Conservation (phyloP, 2,888 invertebrate species). For the Agrotis exclamationis region DNA sequence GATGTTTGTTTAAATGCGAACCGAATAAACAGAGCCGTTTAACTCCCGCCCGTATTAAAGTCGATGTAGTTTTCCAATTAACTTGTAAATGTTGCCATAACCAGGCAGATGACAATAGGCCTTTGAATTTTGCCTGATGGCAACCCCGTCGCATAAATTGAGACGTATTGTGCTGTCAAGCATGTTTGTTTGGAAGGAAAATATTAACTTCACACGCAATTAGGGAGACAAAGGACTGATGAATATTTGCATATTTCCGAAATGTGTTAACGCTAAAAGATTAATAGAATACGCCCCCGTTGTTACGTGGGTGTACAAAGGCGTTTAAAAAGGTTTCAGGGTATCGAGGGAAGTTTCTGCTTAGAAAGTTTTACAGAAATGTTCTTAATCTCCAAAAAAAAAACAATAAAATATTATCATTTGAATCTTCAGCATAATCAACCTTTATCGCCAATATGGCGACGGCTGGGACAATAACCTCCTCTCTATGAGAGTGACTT, state of each 20-base stretch:
- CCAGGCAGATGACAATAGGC: slow-evolving; percentile 56
- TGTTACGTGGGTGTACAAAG: neutral
- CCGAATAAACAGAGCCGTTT: slow-evolving; percentile 68
- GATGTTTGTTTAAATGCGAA: slow-evolving; percentile 65
- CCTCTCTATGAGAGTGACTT: too few species aligned
- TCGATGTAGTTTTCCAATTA: slow-evolving; percentile 77
- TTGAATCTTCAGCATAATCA: neutral
- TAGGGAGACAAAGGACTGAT: slow-evolving; percentile 59
- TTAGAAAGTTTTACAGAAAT: neutral
- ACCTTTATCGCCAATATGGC: neutral
- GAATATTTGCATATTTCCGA: slow-evolving; percentile 67
- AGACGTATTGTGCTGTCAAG: slow-evolving; percentile 64
- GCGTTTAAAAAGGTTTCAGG: neutral
- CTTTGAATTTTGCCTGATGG: slow-evolving; percentile 64
- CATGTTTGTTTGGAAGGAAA: slow-evolving; percentile 67
- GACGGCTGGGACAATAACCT: neutral
- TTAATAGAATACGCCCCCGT: neutral
- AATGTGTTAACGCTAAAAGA: slow-evolving; percentile 19
- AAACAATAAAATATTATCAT: neutral
- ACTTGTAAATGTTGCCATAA: slow-evolving; percentile 65
- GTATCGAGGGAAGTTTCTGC: neutral
- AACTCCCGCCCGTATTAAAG: slow-evolving; percentile 67
- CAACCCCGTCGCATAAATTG: slow-evolving; percentile 65
- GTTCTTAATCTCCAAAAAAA: neutral
- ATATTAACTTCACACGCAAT: slow-evolving; percentile 63